Evolutionary conservation across 2,113 vertebrate genomes (phyloP).

Genomic region (Megalops atlanticus): DNA sequence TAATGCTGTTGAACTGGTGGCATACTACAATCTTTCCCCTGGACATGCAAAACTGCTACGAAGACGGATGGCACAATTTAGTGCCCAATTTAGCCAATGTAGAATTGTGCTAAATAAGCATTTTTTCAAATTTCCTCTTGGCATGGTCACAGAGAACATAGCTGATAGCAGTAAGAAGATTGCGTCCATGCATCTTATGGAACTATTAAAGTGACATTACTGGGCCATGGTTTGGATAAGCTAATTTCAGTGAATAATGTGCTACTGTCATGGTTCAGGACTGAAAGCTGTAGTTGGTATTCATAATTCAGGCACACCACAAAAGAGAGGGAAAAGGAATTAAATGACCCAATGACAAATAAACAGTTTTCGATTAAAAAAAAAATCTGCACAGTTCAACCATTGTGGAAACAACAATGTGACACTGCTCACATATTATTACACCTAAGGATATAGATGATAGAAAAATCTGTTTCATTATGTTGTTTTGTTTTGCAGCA

Average conservation of each 20-base stretch:
- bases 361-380: background rate
- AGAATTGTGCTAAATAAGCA: constrained; percentile 19
- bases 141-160: constrained; percentile 15
- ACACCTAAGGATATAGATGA: background rate
- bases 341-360: background rate
- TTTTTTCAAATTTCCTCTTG: constrained; percentile 7
- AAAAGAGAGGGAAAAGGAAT: background rate
- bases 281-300: constrained; percentile 17
- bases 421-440: background rate
- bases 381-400: background rate
- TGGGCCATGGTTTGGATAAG: constrained; percentile 20
- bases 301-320: constrained; percentile 8
- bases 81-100: background rate
- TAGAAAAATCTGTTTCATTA: too few species aligned
- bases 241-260: constrained; percentile 27
- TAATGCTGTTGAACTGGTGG: background rate
- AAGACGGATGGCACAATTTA: constrained; percentile 12
- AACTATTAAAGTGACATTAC: constrained; percentile 23
- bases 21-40: background rate
- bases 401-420: background rate
- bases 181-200: background rate
- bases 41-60: constrained; percentile 12
- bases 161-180: background rate
- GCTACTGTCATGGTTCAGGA: background rate
- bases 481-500: too few species aligned